A percentile compares a stretch with the other conserved stretches of the same genome.
Conservation (phyloP, 2,888 invertebrate genomes). For the Deilephila porcellus region DNA sequence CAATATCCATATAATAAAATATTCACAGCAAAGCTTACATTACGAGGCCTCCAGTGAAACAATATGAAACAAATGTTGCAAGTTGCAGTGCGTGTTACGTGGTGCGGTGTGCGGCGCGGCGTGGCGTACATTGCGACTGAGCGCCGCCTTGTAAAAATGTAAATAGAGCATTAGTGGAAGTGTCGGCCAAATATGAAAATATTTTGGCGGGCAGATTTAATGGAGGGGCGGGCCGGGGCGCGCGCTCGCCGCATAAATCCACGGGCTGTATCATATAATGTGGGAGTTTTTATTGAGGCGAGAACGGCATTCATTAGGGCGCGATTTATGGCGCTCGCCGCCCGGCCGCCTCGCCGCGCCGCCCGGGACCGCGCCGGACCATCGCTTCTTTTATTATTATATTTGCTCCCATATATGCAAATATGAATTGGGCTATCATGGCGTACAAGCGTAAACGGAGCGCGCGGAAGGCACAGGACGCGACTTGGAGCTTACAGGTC, state of each 20-base stretch:
- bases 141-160: constrained; percentile 36
- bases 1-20: no score
- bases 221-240: constrained; percentile 38
- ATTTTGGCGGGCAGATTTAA: constrained; percentile 42
- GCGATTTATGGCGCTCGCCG: constrained; percentile 51
- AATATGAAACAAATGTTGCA: not conserved
- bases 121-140: constrained; percentile 23
- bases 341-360: constrained; percentile 33
- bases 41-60: no score
- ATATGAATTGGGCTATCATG: no score
- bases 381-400: constrained; percentile 11
- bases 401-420: not conserved
- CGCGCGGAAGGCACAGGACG: no score
- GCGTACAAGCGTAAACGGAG: no score
- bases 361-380: not conserved
- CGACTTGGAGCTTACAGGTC: no score
- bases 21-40: no score
- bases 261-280: constrained; percentile 57
- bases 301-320: constrained; percentile 64
- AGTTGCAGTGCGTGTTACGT: not conserved
- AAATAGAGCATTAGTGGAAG: constrained; percentile 47
- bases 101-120: not conserved
- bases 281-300: constrained; percentile 63
- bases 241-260: constrained; percentile 45
- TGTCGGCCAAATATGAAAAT: constrained; percentile 46